Evolutionary conservation across 2,113 vertebrate species (phyloP).

Genomic region (Dascyllus trimaculatus): DNA sequence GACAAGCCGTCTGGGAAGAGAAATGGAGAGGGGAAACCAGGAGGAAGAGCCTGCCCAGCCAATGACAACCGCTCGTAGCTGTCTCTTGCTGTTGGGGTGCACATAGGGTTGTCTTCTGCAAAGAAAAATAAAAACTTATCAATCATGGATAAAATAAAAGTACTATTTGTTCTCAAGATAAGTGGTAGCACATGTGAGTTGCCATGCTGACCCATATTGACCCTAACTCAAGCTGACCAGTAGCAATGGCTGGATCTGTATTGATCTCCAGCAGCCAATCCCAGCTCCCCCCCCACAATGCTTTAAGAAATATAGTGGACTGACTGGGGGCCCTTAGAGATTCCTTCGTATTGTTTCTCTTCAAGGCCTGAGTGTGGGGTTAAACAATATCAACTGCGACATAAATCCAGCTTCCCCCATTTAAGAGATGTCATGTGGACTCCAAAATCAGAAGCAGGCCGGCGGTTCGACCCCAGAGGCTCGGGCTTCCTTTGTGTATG

Average conservation of each 20-base stretch:
- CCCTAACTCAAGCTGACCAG: slow-evolving; percentile 77
- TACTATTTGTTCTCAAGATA: too few relatives aligned
- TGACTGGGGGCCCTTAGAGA: slow-evolving; percentile 84
- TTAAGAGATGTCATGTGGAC: slow-evolving; percentile 92
- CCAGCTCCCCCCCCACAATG: slow-evolving; percentile 3
- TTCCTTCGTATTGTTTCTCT: slow-evolving; percentile 86
- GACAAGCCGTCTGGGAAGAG: slow-evolving; percentile 98
- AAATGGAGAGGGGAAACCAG: slow-evolving; percentile 97
- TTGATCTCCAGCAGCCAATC: slow-evolving; percentile 54
- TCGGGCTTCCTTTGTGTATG: slow-evolving; percentile 89
- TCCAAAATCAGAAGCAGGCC: slow-evolving; percentile 92
- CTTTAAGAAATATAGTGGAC: slow-evolving; percentile 68
- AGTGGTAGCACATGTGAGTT: slow-evolving; percentile 4
- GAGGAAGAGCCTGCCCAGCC: slow-evolving; percentile 94
- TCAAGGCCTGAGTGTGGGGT: slow-evolving; percentile 86
- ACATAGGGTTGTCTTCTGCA: slow-evolving; percentile 95
- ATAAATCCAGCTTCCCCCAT: slow-evolving; percentile 93
- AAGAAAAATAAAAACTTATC: slow-evolving; percentile 30
- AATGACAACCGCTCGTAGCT: slow-evolving; percentile 98
- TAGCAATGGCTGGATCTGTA: slow-evolving; percentile 25
- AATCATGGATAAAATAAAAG: slow-evolving; percentile 4
- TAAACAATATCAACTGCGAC: slow-evolving; percentile 91
- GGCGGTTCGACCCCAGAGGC: slow-evolving; percentile 86
- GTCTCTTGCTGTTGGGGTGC: slow-evolving; percentile 97
- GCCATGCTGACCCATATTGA: slow-evolving; percentile 26